These are phyloP conservation scores for Tetraodon nigroviridis DNA, from an alignment of 2,113 vertebrate species.

Conservation along the genomic window DNA sequence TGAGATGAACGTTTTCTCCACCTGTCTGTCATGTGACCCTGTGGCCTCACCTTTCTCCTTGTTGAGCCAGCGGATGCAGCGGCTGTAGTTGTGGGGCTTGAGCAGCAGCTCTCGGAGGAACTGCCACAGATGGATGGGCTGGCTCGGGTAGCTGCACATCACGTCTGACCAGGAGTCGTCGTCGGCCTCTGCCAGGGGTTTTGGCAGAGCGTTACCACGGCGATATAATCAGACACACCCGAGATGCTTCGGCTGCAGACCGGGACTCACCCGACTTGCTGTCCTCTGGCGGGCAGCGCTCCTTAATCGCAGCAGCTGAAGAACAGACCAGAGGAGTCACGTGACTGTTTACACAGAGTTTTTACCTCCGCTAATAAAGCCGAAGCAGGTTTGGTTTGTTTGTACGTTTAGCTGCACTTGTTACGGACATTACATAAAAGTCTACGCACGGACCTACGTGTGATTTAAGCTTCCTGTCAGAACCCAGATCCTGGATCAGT, in stretches of 20 bases:
- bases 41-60: constrained; percentile 84
- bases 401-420: too few species aligned
- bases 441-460: not conserved
- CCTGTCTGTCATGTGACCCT: too few species aligned
- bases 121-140: constrained; percentile 95
- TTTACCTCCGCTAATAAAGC: too few species aligned
- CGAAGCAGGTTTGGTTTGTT: too few species aligned
- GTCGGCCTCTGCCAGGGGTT: constrained; percentile 21
- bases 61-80: constrained; percentile 92
- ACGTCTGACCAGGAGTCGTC: constrained; percentile 79
- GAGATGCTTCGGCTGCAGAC: too few species aligned
- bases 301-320: constrained; percentile 88
- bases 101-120: constrained; percentile 90
- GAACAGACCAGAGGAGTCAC: constrained; percentile 2
- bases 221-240: too few species aligned
- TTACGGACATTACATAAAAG: too few species aligned
- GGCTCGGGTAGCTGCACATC: constrained; percentile 80
- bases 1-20: not conserved
- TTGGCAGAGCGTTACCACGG: not conserved
- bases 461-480: not conserved
- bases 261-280: constrained; percentile 70
- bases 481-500: not conserved
- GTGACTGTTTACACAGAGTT: too few species aligned
- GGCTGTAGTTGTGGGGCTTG: constrained; percentile 86
- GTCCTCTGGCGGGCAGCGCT: constrained; percentile 69